phyloP scores from a whole-genome alignment of 2,113 vertebrate species.

The Sardina pilchardus region DNA sequence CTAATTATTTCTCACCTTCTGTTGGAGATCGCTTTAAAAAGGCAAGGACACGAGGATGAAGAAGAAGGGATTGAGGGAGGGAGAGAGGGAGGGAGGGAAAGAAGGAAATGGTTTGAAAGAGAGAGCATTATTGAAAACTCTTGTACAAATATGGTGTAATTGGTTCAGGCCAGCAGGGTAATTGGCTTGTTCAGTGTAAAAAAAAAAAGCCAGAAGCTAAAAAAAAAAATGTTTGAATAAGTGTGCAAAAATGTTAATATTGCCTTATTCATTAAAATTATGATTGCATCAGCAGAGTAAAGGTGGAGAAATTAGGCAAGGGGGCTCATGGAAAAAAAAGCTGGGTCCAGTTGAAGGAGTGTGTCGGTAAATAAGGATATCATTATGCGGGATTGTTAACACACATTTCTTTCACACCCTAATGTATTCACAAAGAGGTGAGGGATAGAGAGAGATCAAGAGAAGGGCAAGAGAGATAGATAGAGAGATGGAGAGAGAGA shows the following conservation, averaged over 20 bases:
- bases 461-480: not conserved
- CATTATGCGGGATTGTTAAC: constrained; percentile 79
- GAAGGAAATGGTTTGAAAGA: constrained; percentile 24
- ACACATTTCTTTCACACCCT: constrained; percentile 62
- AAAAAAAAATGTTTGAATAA: constrained; percentile 40
- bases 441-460: not conserved
- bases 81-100: not conserved
- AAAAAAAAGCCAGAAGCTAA: constrained; percentile 43
- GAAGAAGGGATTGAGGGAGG: not conserved
- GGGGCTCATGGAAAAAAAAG: not conserved
- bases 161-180: constrained; percentile 63
- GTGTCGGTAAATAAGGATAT: constrained; percentile 74
- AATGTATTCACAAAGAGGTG: constrained; percentile 70
- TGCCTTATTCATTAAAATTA: constrained; percentile 53
- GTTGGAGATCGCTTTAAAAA: not conserved
- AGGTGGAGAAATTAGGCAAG: not conserved
- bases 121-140: constrained; percentile 72
- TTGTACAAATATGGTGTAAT: constrained; percentile 71
- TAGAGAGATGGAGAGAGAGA: constrained; percentile 7
- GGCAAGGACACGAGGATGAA: constrained; percentile 47
- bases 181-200: constrained; percentile 57
- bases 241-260: constrained; percentile 56
- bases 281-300: constrained; percentile 61
- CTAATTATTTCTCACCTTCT: constrained; percentile 15
- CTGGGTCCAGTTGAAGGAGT: constrained; percentile 23